Conservation (phyloP, 2,797 vertebrate genomes). For the Paramormyrops hopkinsi region DNA sequence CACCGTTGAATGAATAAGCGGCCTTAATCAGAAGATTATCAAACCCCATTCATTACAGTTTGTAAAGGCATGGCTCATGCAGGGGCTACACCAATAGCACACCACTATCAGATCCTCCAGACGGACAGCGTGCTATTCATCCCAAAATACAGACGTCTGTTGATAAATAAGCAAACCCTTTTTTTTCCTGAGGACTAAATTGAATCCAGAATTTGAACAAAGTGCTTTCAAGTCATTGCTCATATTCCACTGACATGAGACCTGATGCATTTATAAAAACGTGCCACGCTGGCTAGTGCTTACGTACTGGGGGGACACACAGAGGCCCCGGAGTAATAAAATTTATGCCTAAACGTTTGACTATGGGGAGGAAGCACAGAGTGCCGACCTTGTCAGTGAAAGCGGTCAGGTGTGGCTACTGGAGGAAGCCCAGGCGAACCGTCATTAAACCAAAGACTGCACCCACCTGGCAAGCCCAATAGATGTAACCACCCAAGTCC, state of each 20-base stretch:
- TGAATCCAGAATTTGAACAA: constrained; percentile 20
- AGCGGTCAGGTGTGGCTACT: not conserved
- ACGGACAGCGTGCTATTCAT: not conserved
- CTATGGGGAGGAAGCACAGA: constrained; percentile 31
- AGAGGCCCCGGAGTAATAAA: not conserved
- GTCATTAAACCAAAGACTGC: not conserved
- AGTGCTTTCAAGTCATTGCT: constrained; percentile 45
- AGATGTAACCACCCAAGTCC: not conserved
- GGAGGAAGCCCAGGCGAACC: not conserved
- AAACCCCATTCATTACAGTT: not conserved
- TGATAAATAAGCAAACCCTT: constrained; percentile 4
- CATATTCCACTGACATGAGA: constrained; percentile 47
- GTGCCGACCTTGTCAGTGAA: constrained; percentile 36
- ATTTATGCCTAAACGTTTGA: constrained; percentile 32
- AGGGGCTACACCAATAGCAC: not conserved
- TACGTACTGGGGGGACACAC: not conserved
- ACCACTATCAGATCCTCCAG: not conserved
- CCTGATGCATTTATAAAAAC: constrained; percentile 32
- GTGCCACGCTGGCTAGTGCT: constrained; percentile 33
- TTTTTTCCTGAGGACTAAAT: not conserved
- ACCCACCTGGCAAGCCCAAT: not conserved
- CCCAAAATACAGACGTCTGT: not conserved
- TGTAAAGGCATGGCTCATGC: not conserved
- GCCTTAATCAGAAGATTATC: not conserved
- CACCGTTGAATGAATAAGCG: not conserved